Conservation (phyloP, 1,140 invertebrate genomes). For the Paraescarpia echinospica region DNA sequence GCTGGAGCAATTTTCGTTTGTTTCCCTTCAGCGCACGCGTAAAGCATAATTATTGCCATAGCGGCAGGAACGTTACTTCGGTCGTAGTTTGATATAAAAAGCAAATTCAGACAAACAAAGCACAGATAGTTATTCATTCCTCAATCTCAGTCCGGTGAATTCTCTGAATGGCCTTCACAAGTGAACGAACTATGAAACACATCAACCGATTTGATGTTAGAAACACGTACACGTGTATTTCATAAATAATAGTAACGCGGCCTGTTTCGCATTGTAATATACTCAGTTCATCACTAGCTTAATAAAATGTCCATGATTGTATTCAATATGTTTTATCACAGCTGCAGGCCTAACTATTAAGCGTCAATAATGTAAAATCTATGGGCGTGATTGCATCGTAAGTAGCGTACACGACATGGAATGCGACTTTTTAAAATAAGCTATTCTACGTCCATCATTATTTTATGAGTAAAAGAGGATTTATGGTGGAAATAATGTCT, state of each 20-base stretch:
- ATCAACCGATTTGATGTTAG: not conserved
- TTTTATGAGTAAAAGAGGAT: not conserved
- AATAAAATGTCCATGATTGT: not conserved
- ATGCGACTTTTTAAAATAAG: not conserved
- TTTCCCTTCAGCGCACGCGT: not conserved
- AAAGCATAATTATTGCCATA: not conserved
- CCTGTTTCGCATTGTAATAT: not conserved
- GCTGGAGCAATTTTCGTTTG: not conserved
- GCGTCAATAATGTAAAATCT: not conserved
- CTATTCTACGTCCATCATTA: not conserved
- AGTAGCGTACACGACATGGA: not conserved
- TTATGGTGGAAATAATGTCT: not conserved
- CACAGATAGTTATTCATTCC: not conserved
- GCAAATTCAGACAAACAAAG: not conserved
- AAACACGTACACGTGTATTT: not conserved
- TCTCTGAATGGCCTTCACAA: not conserved
- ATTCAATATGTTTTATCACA: not conserved
- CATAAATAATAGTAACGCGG: not conserved
- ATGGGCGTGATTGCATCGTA: not conserved
- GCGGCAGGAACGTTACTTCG: not conserved
- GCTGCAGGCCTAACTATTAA: not conserved
- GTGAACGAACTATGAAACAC: not conserved
- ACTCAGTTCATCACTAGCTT: not conserved
- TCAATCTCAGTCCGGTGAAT: not conserved
- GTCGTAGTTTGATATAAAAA: not conserved